phyloP scores from a whole-genome alignment of 2,113 vertebrate genomes.

The Hydropotes inermis region DNA sequence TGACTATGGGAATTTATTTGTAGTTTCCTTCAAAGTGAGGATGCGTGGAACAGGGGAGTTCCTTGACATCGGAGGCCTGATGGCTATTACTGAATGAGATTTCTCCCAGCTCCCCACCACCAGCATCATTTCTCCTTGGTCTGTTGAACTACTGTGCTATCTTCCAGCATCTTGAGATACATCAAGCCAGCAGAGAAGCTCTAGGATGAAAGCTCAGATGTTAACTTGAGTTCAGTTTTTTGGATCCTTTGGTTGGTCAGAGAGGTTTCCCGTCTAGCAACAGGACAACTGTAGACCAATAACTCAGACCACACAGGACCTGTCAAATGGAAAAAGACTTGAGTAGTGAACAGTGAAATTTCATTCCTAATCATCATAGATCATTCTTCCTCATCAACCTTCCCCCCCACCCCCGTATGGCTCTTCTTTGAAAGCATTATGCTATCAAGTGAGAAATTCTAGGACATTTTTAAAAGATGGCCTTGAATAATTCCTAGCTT shows the following conservation, averaged over 20 bases:
- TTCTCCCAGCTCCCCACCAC: neutral
- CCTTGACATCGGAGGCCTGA: neutral
- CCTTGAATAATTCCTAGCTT: neutral
- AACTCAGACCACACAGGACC: neutral
- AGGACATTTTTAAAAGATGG: neutral
- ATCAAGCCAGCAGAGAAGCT: neutral
- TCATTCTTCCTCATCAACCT: neutral
- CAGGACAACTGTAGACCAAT: neutral
- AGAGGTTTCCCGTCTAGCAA: neutral
- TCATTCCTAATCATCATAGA: neutral
- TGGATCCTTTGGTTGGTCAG: neutral
- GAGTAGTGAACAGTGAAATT: neutral
- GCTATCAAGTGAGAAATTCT: neutral
- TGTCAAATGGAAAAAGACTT: neutral
- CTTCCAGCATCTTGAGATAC: neutral
- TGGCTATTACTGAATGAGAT: neutral
- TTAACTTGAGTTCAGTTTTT: neutral
- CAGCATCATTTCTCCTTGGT: neutral
- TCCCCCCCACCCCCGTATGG: neutral
- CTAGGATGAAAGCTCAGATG: neutral
- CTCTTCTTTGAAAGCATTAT: neutral
- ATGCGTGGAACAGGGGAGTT: neutral
- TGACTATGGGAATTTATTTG: neutral
- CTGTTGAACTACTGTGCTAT: neutral
- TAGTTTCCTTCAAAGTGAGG: constrained; percentile 16